These are phyloP conservation scores for Calypte anna DNA, from an alignment of 2,113 vertebrate species.

Conservation along the genomic window DNA sequence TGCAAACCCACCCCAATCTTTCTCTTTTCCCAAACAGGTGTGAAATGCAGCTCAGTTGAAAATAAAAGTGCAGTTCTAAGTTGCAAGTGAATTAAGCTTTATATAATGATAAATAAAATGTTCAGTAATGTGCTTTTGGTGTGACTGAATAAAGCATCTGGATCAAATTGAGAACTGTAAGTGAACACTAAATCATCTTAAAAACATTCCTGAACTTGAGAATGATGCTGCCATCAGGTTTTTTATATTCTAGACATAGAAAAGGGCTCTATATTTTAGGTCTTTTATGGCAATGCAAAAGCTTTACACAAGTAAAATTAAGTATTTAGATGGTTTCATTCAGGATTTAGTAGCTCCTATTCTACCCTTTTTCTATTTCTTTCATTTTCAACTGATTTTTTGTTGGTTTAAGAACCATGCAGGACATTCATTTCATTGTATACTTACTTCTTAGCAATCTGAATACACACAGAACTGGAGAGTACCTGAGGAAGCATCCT, in stretches of 20 bases:
- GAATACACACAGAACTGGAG: not conserved
- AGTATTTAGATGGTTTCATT: constrained; percentile 42
- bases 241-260: constrained; percentile 19
- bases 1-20: not conserved
- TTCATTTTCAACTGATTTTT: not conserved
- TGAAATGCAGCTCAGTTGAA: not conserved
- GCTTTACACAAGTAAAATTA: constrained; percentile 36
- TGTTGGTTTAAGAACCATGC: not conserved
- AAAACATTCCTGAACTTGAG: constrained; percentile 34
- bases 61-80: not conserved
- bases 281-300: constrained; percentile 26
- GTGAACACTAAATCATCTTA: constrained; percentile 34
- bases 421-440: not conserved
- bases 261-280: constrained; percentile 29
- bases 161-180: constrained; percentile 17
- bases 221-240: constrained; percentile 26
- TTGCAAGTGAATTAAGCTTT: not conserved
- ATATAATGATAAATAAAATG: constrained; percentile 16
- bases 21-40: not conserved
- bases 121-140: constrained; percentile 19
- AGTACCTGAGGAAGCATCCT: not conserved
- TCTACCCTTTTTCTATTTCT: constrained; percentile 6
- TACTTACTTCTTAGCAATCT: not conserved
- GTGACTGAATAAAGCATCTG: constrained; percentile 8
- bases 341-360: constrained; percentile 35